Evolutionary conservation across 2,113 vertebrate species (phyloP).

Genomic region (Muntiacus reevesi): DNA sequence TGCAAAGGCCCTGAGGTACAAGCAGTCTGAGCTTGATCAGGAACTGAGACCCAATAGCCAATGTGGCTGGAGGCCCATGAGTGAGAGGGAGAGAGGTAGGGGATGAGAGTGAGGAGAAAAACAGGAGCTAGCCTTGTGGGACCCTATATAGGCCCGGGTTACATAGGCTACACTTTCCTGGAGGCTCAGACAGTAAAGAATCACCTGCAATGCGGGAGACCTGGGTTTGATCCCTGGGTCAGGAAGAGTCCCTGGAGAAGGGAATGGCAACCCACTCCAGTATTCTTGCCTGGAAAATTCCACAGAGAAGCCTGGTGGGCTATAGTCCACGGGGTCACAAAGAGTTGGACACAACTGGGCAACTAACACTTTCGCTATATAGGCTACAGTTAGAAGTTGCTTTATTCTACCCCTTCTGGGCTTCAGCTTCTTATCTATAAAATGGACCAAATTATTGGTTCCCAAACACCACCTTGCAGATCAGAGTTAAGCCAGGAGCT

Average conservation of each 20-base stretch:
- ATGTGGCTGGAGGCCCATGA: neutral
- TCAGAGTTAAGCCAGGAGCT: neutral
- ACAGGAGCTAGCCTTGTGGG: neutral
- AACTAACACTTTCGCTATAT: neutral
- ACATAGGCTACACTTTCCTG: neutral
- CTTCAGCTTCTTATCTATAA: neutral
- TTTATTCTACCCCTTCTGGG: neutral
- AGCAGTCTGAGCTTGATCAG: neutral
- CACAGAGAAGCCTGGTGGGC: neutral
- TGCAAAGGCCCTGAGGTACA: neutral
- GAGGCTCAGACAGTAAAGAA: neutral
- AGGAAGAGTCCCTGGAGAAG: neutral
- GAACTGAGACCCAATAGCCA: neutral
- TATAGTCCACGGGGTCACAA: neutral
- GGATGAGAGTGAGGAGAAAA: neutral
- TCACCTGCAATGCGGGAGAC: neutral
- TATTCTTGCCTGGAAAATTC: neutral
- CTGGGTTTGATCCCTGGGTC: neutral
- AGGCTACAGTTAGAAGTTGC: neutral
- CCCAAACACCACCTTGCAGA: neutral
- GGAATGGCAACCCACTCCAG: neutral
- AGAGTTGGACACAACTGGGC: neutral
- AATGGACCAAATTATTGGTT: neutral
- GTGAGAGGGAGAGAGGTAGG: too few species aligned
- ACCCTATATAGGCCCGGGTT: rapidly evolving